These are phyloP conservation scores for Setipinna tenuifilis DNA, from an alignment of 2,797 vertebrate genomes.

Conservation along the genomic window DNA sequence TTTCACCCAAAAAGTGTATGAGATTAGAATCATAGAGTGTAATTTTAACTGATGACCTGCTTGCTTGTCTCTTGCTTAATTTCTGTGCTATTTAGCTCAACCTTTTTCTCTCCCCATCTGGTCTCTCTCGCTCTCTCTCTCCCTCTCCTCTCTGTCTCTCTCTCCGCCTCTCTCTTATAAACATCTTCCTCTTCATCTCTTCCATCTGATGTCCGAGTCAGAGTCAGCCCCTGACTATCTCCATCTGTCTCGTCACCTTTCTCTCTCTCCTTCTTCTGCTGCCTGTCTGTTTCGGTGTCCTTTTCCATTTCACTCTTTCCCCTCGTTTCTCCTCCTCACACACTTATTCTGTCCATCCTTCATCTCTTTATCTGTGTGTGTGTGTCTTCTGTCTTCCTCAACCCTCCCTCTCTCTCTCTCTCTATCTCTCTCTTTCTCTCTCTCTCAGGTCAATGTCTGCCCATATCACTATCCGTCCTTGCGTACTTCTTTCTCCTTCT, in stretches of 20 bases:
- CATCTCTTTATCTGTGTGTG: too few species aligned
- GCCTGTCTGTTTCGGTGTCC: neutral
- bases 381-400: too few species aligned
- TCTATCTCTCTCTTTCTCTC: conserved; percentile 25
- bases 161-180: neutral
- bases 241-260: conserved; percentile 21
- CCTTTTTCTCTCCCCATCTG: neutral
- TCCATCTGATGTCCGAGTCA: too few species aligned
- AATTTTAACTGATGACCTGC: too few species aligned
- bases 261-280: conserved; percentile 37
- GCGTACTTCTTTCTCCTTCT: too few species aligned
- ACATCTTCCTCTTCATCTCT: neutral
- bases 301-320: neutral
- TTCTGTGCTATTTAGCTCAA: conserved; percentile 36
- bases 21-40: too few species aligned
- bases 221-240: too few species aligned
- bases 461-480: conserved; percentile 7
- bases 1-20: too few species aligned
- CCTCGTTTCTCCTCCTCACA: too few species aligned
- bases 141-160: neutral
- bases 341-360: conserved; percentile 38
- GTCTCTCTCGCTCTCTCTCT: conserved; percentile 43
- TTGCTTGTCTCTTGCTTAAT: neutral
- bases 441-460: neutral
- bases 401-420: conserved; percentile 20